Conservation (phyloP, 2,888 invertebrate species). For the Sympetrum striolatum region DNA sequence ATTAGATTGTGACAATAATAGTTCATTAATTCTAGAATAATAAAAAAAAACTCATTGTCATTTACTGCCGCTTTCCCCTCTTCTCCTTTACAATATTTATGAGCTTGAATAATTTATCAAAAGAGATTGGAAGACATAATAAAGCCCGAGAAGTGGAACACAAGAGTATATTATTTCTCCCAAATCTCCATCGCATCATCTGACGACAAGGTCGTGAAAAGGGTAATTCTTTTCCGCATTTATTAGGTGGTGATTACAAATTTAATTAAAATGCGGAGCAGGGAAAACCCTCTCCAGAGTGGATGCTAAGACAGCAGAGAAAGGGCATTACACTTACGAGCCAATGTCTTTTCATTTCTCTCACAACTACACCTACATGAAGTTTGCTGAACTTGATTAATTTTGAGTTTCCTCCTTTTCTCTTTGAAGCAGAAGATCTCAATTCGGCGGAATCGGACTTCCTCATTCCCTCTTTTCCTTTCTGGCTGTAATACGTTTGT, state of each 20-base stretch:
- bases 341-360: neutral
- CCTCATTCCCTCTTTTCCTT: neutral
- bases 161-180: neutral
- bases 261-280: slow-evolving; percentile 22
- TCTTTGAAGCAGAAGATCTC: neutral
- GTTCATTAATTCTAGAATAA: neutral
- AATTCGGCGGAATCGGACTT: neutral
- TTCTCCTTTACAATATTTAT: neutral
- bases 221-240: neutral
- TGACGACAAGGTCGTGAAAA: neutral
- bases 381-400: slow-evolving; percentile 24
- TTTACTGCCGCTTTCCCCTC: neutral
- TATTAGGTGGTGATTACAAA: neutral
- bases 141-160: neutral
- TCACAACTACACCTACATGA: slow-evolving; percentile 1
- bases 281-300: neutral
- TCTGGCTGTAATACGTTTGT: neutral
- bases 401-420: neutral
- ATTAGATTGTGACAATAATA: neutral
- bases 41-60: too few species aligned
- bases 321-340: neutral
- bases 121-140: neutral
- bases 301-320: neutral
- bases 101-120: neutral
- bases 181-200: neutral